Conservation (phyloP, 1,140 invertebrate genomes). For the Eulimnadia texana region DNA sequence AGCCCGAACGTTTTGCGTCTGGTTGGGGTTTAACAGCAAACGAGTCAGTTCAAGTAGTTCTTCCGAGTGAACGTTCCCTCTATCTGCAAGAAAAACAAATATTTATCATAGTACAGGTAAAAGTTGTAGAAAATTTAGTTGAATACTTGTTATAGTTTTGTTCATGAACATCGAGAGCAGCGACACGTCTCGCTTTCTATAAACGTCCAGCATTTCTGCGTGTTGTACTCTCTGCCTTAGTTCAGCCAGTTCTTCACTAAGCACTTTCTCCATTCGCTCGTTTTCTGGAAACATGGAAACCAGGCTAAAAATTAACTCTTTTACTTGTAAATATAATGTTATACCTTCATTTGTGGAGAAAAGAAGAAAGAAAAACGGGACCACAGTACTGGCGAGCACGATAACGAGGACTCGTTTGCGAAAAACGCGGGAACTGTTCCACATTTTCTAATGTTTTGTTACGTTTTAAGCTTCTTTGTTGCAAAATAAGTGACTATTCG, state of each 20-base stretch:
- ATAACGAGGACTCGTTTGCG: background rate
- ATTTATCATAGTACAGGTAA: background rate
- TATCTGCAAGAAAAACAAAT: background rate
- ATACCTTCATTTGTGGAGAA: background rate
- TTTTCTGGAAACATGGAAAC: background rate
- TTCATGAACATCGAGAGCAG: background rate
- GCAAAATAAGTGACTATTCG: too few species aligned
- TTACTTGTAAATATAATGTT: too few species aligned
- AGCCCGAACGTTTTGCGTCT: slow-evolving; percentile 34
- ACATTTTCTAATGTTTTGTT: too few species aligned
- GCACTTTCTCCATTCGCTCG: background rate
- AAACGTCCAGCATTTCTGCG: slow-evolving; percentile 2
- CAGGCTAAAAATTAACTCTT: too few species aligned
- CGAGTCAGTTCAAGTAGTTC: slow-evolving; percentile 1
- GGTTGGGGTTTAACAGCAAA: slow-evolving; percentile 6
- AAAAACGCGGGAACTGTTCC: background rate
- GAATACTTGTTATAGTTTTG: background rate
- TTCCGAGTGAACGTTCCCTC: slow-evolving; percentile 1
- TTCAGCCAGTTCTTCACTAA: slow-evolving; percentile 1
- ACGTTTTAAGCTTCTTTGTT: too few species aligned
- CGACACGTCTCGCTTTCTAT: background rate
- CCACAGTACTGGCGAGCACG: background rate
- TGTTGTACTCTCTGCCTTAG: slow-evolving; percentile 1
- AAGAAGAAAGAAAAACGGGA: background rate
- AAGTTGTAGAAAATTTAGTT: background rate